These are phyloP conservation scores for Platysteira castanea DNA, from an alignment of 2,113 vertebrate species.

Conservation along the genomic window DNA sequence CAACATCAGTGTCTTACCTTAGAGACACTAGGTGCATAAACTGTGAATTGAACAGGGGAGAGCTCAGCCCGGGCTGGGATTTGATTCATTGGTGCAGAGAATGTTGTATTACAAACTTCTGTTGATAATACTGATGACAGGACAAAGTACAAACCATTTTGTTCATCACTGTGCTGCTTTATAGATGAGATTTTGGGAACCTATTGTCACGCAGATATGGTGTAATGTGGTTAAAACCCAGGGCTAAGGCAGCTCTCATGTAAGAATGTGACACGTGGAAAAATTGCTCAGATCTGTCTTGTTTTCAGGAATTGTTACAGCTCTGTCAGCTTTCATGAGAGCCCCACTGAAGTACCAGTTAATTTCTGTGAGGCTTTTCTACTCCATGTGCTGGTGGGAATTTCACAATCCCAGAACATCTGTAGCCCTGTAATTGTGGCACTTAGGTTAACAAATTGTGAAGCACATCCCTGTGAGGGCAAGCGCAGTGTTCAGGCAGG, in stretches of 20 bases:
- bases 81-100: background rate
- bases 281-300: background rate
- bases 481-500: fast-evolving
- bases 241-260: background rate
- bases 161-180: background rate
- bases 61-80: background rate
- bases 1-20: background rate
- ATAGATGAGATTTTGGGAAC: background rate
- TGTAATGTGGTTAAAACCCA: background rate
- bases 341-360: background rate
- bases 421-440: background rate
- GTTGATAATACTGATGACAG: background rate
- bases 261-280: background rate
- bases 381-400: background rate
- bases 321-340: background rate
- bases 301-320: background rate
- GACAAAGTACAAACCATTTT: background rate
- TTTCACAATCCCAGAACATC: background rate
- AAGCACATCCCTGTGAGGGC: background rate
- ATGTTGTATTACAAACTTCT: background rate
- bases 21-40: background rate
- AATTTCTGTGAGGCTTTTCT: background rate
- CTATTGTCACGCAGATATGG: background rate
- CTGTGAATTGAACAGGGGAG: background rate
- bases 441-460: background rate